Evolutionary conservation across 1,140 invertebrate species (phyloP), one percentile per base, ranked within the genome.

Genomic region (Lasioglossum albipes): DNA sequence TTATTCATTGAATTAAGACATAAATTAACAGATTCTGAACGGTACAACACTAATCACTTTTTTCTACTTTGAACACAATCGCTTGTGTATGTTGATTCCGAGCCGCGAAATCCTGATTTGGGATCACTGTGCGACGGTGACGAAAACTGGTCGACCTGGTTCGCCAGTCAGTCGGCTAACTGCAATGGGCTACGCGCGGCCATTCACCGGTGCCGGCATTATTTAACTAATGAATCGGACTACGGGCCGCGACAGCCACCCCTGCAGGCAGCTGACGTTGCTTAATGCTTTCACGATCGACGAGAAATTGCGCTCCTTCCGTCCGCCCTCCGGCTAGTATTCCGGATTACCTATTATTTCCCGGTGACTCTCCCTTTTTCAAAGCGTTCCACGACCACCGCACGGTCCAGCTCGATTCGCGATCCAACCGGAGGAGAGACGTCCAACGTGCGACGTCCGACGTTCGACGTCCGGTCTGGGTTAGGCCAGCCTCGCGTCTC

Each of bases 171-270:
- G 49, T 72, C 49, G 76, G 59, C 27, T 61, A 80, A 85, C 70
- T 76, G 57, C 67, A 72, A 64, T 45, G 62, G 61, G 71, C 62
- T 68, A 66, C 72, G 27, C 72, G 27, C 49, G 83, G 84, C 77
- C 83, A 61, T 80, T 73, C 82, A 84, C 84, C 84, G 36, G 71
- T 68, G 45, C 61, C 68, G 31, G 72, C 52, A 81, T 85, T 85
- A 85, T 85, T 85, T 85, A 84, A 85, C 82, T 84, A 84, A 85
- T 84, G 83, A 85, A 84, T 77, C 73, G 73, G 65, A 49, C 31
- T 75, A 66, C 64, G 73, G 20, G 18, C 83, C 69, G 64, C 73
- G 84, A 84, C 69, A 84, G 84, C 49, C 68, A 57, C 49, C 68
- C 62, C 65, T 65, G 52, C 72, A 65, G 12, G 20, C 84, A 84